These are phyloP conservation scores for Lepidurus couesii DNA, from an alignment of 1,140 invertebrate genomes.

Conservation along the genomic window DNA sequence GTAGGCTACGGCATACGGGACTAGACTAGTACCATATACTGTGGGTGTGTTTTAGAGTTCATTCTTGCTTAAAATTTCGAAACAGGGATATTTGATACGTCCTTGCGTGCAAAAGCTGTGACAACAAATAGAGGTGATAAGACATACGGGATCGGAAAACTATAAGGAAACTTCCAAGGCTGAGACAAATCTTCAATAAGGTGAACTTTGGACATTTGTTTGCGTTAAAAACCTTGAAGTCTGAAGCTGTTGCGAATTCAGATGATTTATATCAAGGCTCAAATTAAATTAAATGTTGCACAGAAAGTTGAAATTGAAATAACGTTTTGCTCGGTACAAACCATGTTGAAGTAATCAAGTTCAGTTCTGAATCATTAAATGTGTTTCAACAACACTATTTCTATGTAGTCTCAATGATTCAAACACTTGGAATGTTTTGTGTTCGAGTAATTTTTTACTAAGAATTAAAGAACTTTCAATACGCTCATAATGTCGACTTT, in stretches of 20 bases:
- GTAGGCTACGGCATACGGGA: too few species aligned
- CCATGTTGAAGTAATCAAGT: too few species aligned
- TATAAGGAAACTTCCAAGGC: not conserved
- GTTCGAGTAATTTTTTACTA: too few species aligned
- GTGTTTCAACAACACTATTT: too few species aligned
- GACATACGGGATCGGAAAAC: not conserved
- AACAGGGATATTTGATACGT: not conserved
- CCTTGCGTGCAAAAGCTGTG: not conserved
- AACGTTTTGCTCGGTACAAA: too few species aligned
- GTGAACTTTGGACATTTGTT: not conserved
- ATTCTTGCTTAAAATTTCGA: not conserved
- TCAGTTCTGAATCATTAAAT: too few species aligned
- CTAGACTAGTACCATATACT: not conserved
- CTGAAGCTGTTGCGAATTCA: not conserved
- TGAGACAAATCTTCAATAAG: not conserved
- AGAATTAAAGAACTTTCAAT: too few species aligned
- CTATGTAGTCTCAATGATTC: too few species aligned
- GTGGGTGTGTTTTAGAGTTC: not conserved
- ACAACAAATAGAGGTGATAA: not conserved
- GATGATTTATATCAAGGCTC: not conserved
- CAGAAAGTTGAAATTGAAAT: not conserved
- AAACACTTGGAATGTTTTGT: too few species aligned
- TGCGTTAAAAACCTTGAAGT: not conserved
- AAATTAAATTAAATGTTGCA: not conserved
- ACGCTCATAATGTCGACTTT: too few species aligned